A percentile compares a stretch with the other conserved stretches of the same genome.
Conservation (phyloP, 2,113 vertebrate genomes). For the Murina feae region DNA sequence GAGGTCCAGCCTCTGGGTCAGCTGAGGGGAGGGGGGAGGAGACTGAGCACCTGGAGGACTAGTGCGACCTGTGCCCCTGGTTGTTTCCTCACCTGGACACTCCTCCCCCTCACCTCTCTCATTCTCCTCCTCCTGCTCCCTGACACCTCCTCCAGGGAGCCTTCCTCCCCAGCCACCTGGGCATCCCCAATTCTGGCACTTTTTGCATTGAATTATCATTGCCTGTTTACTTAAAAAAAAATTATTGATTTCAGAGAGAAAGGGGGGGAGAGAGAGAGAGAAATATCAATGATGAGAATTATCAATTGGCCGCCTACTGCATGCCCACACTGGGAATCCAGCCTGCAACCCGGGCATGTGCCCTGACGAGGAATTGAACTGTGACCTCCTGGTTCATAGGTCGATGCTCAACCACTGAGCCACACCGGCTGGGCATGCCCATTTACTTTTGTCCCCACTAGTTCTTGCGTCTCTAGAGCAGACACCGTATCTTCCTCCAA, state of each 20-base stretch:
- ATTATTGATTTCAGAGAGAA: too few species aligned
- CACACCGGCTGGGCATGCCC: too few species aligned
- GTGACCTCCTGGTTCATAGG: too few species aligned
- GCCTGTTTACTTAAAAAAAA: not conserved
- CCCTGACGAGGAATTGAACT: too few species aligned
- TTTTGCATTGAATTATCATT: not conserved
- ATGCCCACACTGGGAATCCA: too few species aligned
- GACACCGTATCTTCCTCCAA: not conserved
- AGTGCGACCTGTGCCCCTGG: not conserved
- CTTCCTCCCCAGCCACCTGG: not conserved
- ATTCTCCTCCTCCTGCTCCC: not conserved
- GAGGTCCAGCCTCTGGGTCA: slow-evolving; percentile 90
- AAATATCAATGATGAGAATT: too few species aligned
- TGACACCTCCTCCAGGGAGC: not conserved
- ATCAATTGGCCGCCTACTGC: too few species aligned
- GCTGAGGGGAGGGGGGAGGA: slow-evolving; percentile 72
- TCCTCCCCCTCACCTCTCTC: not conserved
- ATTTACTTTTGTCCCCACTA: not conserved
- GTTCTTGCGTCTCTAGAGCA: not conserved
- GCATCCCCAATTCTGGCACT: not conserved
- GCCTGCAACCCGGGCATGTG: too few species aligned
- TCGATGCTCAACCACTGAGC: too few species aligned
- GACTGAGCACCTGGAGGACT: not conserved
- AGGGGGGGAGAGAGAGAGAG: too few species aligned
- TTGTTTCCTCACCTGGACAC: not conserved